These are phyloP conservation scores for Geotrupes spiniger DNA, from an alignment of 2,888 invertebrate genomes.

Conservation along the genomic window DNA sequence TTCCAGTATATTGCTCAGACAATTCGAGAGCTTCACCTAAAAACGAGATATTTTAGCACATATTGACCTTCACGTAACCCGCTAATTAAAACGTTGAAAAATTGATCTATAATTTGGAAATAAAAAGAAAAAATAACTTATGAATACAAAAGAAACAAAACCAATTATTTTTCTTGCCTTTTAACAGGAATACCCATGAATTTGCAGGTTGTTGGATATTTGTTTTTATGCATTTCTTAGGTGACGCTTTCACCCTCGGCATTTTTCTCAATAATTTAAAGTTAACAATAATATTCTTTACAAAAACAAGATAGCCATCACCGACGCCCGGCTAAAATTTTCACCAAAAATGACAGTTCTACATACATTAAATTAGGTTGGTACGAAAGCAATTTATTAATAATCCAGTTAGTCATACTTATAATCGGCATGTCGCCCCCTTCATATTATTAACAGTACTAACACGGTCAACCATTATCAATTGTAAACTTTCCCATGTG, in stretches of 20 bases:
- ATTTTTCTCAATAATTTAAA: too few relatives aligned
- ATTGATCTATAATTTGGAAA: slow-evolving; percentile 4
- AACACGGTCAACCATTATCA: slow-evolving; percentile 5
- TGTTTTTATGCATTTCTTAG: slow-evolving; percentile 53
- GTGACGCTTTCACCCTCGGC: slow-evolving; percentile 59
- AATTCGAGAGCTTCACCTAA: slow-evolving; percentile 54
- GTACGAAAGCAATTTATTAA: slow-evolving; percentile 17
- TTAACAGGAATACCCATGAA: slow-evolving; percentile 66
- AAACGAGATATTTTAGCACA: slow-evolving; percentile 22
- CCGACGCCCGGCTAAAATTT: slow-evolving; percentile 35
- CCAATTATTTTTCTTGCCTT: slow-evolving; percentile 53
- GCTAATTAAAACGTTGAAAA: neutral
- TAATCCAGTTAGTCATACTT: slow-evolving; percentile 5
- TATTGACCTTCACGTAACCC: neutral
- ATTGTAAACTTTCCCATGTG: slow-evolving; percentile 2
- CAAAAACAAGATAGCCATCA: slow-evolving; percentile 24
- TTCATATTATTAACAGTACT: neutral
- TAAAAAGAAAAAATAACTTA: slow-evolving; percentile 3
- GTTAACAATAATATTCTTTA: neutral
- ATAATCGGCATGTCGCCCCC: too few relatives aligned
- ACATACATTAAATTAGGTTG: slow-evolving; percentile 24
- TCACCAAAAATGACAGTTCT: slow-evolving; percentile 34
- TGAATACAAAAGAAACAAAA: slow-evolving; percentile 12
- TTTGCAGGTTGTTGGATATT: slow-evolving; percentile 59
- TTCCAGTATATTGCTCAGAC: slow-evolving; percentile 48